Evolutionary conservation across 2,888 invertebrate species (phyloP).

Genomic region (Microctonus hyperodae): DNA sequence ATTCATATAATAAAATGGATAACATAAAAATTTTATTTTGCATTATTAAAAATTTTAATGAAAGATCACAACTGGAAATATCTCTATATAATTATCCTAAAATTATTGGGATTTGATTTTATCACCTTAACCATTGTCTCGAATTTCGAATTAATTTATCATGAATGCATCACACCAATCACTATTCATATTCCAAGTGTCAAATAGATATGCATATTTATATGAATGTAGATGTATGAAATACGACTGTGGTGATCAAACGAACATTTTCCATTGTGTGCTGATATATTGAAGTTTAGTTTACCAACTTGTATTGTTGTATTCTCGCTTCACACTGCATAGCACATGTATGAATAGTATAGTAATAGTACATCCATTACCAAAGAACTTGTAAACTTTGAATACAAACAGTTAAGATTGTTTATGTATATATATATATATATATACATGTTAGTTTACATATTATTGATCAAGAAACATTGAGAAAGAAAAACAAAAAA

Average conservation of each 20-base stretch:
- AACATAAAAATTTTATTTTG: constrained; percentile 31
- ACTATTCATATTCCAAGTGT: neutral
- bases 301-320: neutral
- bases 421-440: too few species aligned
- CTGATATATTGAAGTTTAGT: neutral
- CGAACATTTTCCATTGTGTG: neutral
- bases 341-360: neutral
- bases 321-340: neutral
- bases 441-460: too few species aligned
- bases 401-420: too few species aligned
- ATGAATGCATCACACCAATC: constrained; percentile 23
- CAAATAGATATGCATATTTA: neutral
- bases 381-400: too few species aligned
- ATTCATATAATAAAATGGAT: neutral
- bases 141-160: constrained; percentile 42
- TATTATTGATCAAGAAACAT: too few species aligned
- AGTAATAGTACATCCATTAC: neutral
- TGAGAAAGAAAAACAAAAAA: too few species aligned
- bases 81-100: constrained; percentile 18
- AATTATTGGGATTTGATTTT: constrained; percentile 31
- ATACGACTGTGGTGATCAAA: neutral
- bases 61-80: constrained; percentile 49
- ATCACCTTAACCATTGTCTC: constrained; percentile 37
- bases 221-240: too few species aligned
- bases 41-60: constrained; percentile 47